Evolutionary conservation across 2,888 invertebrate species (phyloP).

Genomic region (Choreutis nemorana): DNA sequence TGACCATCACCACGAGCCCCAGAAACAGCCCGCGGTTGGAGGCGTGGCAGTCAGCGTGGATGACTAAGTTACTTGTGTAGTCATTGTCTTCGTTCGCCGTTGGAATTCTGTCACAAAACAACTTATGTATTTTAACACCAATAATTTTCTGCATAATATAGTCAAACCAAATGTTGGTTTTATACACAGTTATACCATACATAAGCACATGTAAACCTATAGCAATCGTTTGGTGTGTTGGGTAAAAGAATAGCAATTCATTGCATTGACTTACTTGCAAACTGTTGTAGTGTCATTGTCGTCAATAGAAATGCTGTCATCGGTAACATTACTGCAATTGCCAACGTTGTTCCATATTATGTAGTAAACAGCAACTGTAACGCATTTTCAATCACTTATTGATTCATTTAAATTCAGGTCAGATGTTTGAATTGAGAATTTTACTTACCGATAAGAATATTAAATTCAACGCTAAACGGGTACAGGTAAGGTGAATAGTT

Average conservation of each 20-base stretch:
- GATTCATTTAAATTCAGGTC: background rate
- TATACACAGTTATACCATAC: too few relatives aligned
- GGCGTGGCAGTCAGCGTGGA: slow-evolving; percentile 78
- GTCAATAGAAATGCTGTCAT: slow-evolving; percentile 25
- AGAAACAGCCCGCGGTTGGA: slow-evolving; percentile 78
- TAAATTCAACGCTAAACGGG: slow-evolving; percentile 83
- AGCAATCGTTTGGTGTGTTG: too few relatives aligned
- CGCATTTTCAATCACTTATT: background rate
- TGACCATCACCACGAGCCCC: slow-evolving; percentile 68
- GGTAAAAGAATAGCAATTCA: slow-evolving; percentile 2
- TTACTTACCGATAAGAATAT: slow-evolving; percentile 73
- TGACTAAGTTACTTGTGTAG: slow-evolving; percentile 65
- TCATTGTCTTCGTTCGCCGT: slow-evolving; percentile 54
- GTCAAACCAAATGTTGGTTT: too few relatives aligned
- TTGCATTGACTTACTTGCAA: slow-evolving; percentile 40
- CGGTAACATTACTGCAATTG: slow-evolving; percentile 51
- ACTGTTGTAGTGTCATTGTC: slow-evolving; percentile 29
- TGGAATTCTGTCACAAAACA: slow-evolving; percentile 30
- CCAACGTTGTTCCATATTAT: slow-evolving; percentile 81
- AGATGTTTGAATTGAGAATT: background rate
- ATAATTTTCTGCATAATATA: too few relatives aligned
- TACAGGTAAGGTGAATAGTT: slow-evolving; percentile 79
- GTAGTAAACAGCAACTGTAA: slow-evolving; percentile 73
- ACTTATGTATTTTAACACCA: too few relatives aligned
- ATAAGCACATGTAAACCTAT: too few relatives aligned